Conservation (phyloP, 2,113 vertebrate genomes). For the Monarcha castaneiventris region DNA sequence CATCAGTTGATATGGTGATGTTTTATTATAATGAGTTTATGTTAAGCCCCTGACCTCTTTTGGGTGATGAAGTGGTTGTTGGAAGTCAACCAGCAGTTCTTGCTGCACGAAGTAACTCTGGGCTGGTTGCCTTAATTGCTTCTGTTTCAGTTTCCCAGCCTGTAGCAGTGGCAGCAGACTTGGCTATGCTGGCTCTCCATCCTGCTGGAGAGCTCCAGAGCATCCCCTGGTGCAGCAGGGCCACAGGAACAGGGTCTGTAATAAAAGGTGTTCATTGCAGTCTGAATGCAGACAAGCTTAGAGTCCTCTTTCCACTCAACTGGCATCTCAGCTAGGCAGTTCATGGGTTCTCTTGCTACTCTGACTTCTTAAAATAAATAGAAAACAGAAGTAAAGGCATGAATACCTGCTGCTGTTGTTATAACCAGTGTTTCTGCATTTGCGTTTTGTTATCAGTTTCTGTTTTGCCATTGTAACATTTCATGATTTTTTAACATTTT, state of each 20-base stretch:
- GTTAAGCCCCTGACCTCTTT: neutral
- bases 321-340: neutral
- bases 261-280: neutral
- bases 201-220: neutral
- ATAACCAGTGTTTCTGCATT: slow-evolving; percentile 70
- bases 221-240: neutral
- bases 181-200: neutral
- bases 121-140: neutral
- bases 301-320: neutral
- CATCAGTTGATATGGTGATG: neutral
- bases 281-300: neutral
- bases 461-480: slow-evolving; percentile 78
- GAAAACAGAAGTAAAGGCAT: neutral
- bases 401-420: slow-evolving; percentile 65
- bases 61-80: neutral
- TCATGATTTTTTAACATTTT: slow-evolving; percentile 76
- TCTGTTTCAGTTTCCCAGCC: neutral
- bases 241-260: neutral
- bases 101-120: neutral
- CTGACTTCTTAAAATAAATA: neutral
- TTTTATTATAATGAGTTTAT: neutral
- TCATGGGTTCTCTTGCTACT: neutral
- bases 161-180: neutral
- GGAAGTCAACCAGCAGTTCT: neutral
- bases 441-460: slow-evolving; percentile 72